These are phyloP conservation scores for Sebastiscus albofasciatus DNA, from an alignment of 2,797 vertebrate genomes.

Conservation along the genomic window DNA sequence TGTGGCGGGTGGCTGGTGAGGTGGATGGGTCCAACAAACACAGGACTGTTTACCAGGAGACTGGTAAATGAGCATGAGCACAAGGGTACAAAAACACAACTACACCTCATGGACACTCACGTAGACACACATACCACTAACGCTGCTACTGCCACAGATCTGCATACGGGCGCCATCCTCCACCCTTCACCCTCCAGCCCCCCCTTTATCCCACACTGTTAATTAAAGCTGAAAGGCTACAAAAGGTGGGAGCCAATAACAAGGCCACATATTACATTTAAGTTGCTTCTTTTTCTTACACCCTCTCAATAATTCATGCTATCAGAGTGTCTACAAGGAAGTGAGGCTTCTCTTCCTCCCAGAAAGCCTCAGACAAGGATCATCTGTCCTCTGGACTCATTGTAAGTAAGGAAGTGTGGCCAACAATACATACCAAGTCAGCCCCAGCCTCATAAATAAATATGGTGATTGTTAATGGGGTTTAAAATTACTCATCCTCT, in stretches of 20 bases:
- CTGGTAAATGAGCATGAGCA: background rate
- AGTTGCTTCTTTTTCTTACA: constrained; percentile 76
- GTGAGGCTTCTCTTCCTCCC: constrained; percentile 72
- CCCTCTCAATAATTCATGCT: constrained; percentile 85
- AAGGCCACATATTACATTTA: constrained; percentile 83
- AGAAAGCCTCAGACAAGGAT: constrained; percentile 76
- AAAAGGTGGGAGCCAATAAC: constrained; percentile 86
- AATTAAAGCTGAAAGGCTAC: constrained; percentile 87
- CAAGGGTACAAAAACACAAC: background rate
- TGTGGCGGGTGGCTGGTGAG: too few species aligned
- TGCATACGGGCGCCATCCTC: constrained; percentile 24
- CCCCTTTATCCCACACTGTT: constrained; percentile 66
- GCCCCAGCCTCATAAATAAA: constrained; percentile 85
- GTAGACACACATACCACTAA: background rate
- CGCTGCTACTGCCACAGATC: constrained; percentile 13
- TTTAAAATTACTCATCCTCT: constrained; percentile 85
- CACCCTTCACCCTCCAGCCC: constrained; percentile 11
- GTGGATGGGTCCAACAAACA: too few species aligned
- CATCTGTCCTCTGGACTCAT: constrained; percentile 76
- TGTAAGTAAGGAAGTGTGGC: constrained; percentile 81
- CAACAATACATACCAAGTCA: constrained; percentile 76
- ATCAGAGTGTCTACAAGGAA: constrained; percentile 75
- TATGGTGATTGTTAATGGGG: constrained; percentile 88
- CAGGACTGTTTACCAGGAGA: too few species aligned
- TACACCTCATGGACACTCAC: background rate